Percentiles rank a stretch among this genome's conserved stretches.
phyloP scores from a whole-genome alignment of 2,113 vertebrate species.

The Danio rerio region DNA sequence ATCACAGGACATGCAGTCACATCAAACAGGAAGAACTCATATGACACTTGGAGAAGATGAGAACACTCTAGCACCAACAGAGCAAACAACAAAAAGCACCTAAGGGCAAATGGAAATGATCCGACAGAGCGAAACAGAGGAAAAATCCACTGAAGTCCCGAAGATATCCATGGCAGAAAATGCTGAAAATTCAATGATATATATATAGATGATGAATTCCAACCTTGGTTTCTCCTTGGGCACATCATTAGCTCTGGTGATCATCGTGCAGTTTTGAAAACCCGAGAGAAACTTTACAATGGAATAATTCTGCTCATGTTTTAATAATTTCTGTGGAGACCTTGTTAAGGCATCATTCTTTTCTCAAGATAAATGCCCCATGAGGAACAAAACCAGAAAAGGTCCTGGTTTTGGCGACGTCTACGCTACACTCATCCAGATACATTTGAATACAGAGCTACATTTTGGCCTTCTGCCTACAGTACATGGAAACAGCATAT shows the following conservation, averaged over 20 bases:
- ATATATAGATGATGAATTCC: neutral
- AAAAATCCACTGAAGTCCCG: neutral
- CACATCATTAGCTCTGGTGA: constrained; percentile 4
- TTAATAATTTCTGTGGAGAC: constrained; percentile 36
- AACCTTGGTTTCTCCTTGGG: neutral
- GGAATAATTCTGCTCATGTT: neutral
- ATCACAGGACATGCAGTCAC: neutral
- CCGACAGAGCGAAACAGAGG: neutral
- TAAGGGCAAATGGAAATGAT: constrained; percentile 4
- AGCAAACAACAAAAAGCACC: neutral
- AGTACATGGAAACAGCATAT: too few species aligned
- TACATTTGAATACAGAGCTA: too few species aligned
- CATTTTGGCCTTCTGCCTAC: too few species aligned
- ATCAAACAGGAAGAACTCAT: neutral
- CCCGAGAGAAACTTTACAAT: neutral
- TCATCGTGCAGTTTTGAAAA: neutral
- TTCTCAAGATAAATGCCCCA: constrained; percentile 16
- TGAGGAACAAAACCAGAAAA: neutral
- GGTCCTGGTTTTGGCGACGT: neutral
- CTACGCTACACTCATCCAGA: too few species aligned
- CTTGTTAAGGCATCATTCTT: neutral
- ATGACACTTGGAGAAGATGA: neutral
- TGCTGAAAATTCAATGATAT: neutral
- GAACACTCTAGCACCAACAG: neutral
- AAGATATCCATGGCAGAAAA: neutral